Base-by-base conservation (phyloP, 2,113 vertebrate species). In the Gavia stellata region DNA sequence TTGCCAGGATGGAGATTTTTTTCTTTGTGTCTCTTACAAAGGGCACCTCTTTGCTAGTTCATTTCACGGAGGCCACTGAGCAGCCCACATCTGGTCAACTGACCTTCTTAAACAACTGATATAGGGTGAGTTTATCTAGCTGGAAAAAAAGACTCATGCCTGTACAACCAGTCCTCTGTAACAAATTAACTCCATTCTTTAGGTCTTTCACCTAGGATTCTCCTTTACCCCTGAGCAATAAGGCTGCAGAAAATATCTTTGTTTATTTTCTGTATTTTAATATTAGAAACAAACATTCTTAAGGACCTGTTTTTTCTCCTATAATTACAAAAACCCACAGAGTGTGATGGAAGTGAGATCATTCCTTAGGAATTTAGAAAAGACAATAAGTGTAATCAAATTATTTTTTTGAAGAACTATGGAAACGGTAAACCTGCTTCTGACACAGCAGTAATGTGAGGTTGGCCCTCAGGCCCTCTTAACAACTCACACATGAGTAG, bases 351-450 rank as follows among this genome's bases (percentile, higher is more conserved):
- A 96, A 91, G 73, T 95, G 81, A 92, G 58, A 70, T 93, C 58
- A 83, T 36, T 77, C 29, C 66, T 50, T 31, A 55, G 24, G 84
- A 91, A 95, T 96, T 86, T 66, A 81, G 55, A 73, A 88, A 77
- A 95, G 94, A 94, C 78, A 97, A 31, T 80, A 50, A 91, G 62
- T 56, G 38, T 95, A 97, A 96, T 88, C 56, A 77, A 77, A 72
- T 96, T 93, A 49, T 53, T 65, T 81, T 86, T 92, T 70, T 78
- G 7, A 85, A 89, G 74, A 80, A 62, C 78, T 86, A 77, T 82
- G 81, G 91, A 94, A 96, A 95, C 71, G 70, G 24, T 62, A 95
- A 89, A 85, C 67, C 79, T 88, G 95, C 91, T 96, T 97, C 95
- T 96, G 93, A 91, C 94, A 87, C 81, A 92, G 91, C 81, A 96